Percentiles rank a stretch among this genome's conserved stretches.
Conservation (phyloP, 1,140 invertebrate genomes). For the Musca domestica region DNA sequence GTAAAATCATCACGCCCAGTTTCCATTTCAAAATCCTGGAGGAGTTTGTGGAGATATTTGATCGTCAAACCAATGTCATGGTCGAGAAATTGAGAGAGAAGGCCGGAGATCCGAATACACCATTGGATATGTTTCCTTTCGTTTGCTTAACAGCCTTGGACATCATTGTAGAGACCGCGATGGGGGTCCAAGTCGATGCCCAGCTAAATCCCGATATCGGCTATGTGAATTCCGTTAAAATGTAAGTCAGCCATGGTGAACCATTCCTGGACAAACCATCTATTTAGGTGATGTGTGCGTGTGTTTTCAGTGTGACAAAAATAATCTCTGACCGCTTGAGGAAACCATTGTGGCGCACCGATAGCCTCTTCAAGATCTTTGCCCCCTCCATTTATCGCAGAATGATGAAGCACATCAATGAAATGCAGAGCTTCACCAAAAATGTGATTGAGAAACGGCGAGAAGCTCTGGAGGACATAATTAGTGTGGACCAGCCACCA, state of each 20-base stretch:
- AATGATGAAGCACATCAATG: constrained; percentile 59
- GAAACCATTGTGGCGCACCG: constrained; percentile 33
- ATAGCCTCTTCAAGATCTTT: constrained; percentile 36
- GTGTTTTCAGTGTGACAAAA: constrained; percentile 33
- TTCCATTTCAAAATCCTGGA: constrained; percentile 84
- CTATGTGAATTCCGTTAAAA: constrained; percentile 68
- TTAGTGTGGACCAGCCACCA: constrained; percentile 12
- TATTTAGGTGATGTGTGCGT: not conserved
- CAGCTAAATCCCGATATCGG: constrained; percentile 65
- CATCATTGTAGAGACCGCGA: constrained; percentile 65
- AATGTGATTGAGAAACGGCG: constrained; percentile 57
- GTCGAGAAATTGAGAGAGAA: constrained; percentile 53
- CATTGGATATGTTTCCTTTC: constrained; percentile 25
- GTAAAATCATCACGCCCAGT: constrained; percentile 78
- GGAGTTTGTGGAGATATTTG: constrained; percentile 71
- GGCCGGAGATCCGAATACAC: constrained; percentile 33
- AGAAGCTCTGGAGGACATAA: constrained; percentile 33
- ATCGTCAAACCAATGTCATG: constrained; percentile 63
- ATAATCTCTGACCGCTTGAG: constrained; percentile 35
- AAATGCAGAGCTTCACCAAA: constrained; percentile 68
- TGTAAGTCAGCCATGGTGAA: constrained; percentile 50
- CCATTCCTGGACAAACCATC: too few species aligned
- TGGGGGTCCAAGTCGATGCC: constrained; percentile 72
- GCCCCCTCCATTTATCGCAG: constrained; percentile 49
- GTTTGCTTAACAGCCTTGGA: constrained; percentile 26